phyloP scores from a whole-genome alignment of 2,797 vertebrate genomes.

The Tokudaia muenninki region DNA sequence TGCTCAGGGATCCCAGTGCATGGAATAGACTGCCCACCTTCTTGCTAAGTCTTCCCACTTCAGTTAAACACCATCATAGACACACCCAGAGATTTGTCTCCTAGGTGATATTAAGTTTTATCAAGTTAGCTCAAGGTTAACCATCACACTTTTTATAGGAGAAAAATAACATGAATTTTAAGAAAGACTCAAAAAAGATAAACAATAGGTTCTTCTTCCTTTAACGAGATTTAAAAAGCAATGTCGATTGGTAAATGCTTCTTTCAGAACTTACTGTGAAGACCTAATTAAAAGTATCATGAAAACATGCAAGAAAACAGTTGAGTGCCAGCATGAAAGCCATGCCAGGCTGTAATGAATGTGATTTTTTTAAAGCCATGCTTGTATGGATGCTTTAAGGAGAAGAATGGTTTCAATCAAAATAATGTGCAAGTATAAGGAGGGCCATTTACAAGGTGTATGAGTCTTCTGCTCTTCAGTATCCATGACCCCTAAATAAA shows the following conservation, averaged over 20 bases:
- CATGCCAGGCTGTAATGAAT: neutral
- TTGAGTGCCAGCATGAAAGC: neutral
- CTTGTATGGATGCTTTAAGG: neutral
- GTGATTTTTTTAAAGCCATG: neutral
- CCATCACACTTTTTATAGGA: neutral
- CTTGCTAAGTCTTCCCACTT: neutral
- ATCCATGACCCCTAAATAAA: neutral
- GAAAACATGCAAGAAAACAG: neutral
- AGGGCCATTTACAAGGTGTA: neutral
- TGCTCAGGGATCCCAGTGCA: neutral
- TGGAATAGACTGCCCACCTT: neutral
- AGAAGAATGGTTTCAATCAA: neutral
- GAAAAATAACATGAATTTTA: neutral
- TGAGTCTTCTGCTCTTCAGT: neutral
- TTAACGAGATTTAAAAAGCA: neutral
- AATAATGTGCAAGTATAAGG: neutral
- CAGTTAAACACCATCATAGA: neutral
- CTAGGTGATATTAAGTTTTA: neutral
- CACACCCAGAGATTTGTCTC: neutral
- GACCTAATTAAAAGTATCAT: neutral
- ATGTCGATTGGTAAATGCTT: neutral
- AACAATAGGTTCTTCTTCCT: neutral
- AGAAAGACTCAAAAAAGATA: neutral
- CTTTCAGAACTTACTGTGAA: slow-evolving; percentile 23
- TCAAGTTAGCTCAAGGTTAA: neutral